phyloP scores from a whole-genome alignment of 37 sponge, comb jelly and placozoan species.

The Cladorhizidae sp. region DNA sequence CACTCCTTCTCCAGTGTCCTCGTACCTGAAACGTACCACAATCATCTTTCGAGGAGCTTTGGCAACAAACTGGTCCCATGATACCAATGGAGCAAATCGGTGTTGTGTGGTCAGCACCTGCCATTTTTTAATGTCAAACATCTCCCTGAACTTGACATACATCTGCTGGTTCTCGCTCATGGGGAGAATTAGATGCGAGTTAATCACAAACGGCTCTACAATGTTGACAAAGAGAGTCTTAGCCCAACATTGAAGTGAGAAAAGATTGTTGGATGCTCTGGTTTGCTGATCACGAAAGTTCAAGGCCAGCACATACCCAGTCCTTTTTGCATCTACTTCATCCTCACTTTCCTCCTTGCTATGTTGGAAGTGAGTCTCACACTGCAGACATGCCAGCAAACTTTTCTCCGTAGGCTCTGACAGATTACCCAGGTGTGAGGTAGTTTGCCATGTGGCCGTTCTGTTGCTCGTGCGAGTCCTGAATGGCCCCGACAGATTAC shows the following conservation, averaged over 20 bases:
- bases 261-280: conserved; percentile 38
- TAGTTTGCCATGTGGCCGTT: too few species aligned
- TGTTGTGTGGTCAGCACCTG: background rate
- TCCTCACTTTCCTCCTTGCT: background rate
- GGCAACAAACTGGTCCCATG: conserved; percentile 15
- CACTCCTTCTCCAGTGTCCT: background rate
- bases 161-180: background rate
- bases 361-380: too few species aligned
- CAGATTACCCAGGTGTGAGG: too few species aligned
- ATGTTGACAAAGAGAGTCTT: conserved; percentile 22
- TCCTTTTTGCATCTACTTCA: background rate
- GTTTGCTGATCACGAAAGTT: conserved; percentile 46
- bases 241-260: conserved; percentile 73
- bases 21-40: conserved; percentile 33
- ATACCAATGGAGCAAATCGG: conserved; percentile 14
- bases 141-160: conserved; percentile 25
- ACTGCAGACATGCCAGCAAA: too few species aligned
- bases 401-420: too few species aligned
- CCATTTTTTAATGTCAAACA: conserved; percentile 35
- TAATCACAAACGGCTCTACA: conserved; percentile 27
- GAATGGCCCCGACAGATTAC: too few species aligned
- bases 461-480: too few species aligned
- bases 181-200: conserved; percentile 3
- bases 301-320: conserved; percentile 27
- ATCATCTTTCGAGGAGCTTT: conserved; percentile 53